Base-by-base conservation (phyloP, 23 tunicate genomes). In the Corella eumyota region DNA sequence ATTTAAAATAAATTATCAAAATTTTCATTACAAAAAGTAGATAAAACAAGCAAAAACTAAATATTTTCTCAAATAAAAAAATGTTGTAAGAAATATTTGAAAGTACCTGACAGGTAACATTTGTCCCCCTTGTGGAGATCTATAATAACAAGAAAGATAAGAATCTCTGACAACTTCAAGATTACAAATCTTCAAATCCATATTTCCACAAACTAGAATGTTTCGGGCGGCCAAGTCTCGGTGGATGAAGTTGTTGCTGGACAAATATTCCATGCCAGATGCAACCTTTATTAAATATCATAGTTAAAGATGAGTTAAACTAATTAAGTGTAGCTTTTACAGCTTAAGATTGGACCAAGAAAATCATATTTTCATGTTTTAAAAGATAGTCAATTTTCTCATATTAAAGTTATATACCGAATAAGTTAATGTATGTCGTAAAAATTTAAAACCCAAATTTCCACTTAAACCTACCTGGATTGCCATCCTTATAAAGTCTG, bases 161-260 rank as follows among this genome's bases (percentile, higher is more conserved):
- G 90, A 88, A 30, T 88, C 96, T 50, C 79, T 61, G 52, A 88
- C 85, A n/a, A 88, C 83, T 21, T 72, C 96, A 30, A 88, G 65
- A 40, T 88, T 88, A 36, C 74, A 72, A 35, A 88, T 79, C 48
- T 88, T 88, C 58, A 88, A 29, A 1, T 80, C 73, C 71, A 83
- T 78, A 36, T 79, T 88, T 45, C 73, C 90, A 45, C 88, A 72
- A 1, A 88, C 88, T 11, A 88, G 61, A 44, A 88, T 45, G 36
- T 88, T 88, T 36, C 96, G 68, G 25, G 96, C 78, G 4, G 96
- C 79, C 45, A 88, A 54, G 54, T 88, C 96, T 5, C 96, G 87
- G 47, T 88, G 96, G 23, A 88, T 64, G 63, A 77, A 88, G 36
- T 78, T 88, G 30, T 64, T 62, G 40, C 71, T 64, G 24, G 77